phyloP scores from a whole-genome alignment of 2,113 vertebrate species.

The Pandion haliaetus region DNA sequence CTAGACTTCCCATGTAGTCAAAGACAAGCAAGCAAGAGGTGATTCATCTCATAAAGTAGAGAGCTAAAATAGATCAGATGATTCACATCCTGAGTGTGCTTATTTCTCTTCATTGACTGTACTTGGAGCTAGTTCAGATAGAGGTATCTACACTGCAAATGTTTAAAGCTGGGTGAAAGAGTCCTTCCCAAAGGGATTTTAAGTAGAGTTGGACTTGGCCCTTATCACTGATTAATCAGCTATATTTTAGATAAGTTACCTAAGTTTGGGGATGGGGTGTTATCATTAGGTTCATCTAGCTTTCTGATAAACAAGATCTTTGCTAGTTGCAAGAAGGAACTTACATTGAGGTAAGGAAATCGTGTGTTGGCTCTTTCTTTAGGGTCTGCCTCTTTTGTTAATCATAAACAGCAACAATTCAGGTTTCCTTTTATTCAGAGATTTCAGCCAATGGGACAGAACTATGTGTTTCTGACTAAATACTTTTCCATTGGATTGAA shows the following conservation, averaged over 20 bases:
- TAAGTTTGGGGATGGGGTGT: neutral
- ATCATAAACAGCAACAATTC: neutral
- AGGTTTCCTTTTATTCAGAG: neutral
- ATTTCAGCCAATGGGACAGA: neutral
- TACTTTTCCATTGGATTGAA: neutral
- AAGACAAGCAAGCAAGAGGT: neutral
- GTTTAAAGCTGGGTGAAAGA: neutral
- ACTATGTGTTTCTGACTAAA: neutral
- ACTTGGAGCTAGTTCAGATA: neutral
- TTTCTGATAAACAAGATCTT: neutral
- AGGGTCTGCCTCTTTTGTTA: neutral
- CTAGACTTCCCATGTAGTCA: neutral
- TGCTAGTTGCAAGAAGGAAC: neutral
- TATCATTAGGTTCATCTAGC: neutral
- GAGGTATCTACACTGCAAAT: neutral
- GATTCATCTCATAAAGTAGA: neutral
- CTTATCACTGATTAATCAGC: neutral
- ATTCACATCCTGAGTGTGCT: neutral
- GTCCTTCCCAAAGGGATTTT: neutral
- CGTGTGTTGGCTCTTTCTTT: neutral
- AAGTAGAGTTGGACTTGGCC: neutral
- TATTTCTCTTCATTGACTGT: neutral
- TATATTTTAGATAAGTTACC: neutral
- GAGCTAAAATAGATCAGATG: neutral
- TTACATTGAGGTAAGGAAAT: neutral